A percentile compares a stretch with the other conserved stretches of the same genome.
phyloP scores from a whole-genome alignment of 2,888 invertebrate species.

The Synergus gifuensis region DNA sequence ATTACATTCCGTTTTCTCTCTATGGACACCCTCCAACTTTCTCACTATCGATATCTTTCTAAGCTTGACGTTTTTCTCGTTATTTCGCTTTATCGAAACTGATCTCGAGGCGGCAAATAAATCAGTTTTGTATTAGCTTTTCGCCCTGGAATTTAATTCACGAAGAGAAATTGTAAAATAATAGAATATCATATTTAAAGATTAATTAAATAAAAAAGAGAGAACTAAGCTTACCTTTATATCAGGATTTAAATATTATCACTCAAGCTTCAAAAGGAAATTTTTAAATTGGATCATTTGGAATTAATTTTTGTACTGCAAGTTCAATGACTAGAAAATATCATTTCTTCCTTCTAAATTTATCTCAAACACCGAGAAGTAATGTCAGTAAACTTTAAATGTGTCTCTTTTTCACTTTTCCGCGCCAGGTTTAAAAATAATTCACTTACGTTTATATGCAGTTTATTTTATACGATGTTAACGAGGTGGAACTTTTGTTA shows the following conservation, averaged over 20 bases:
- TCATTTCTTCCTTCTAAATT: neutral
- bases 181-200: neutral
- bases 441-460: neutral
- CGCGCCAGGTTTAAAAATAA: neutral
- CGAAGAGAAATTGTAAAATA: neutral
- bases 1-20: slow-evolving; percentile 7
- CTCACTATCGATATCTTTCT: slow-evolving; percentile 27
- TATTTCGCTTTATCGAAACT: slow-evolving; percentile 33
- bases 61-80: slow-evolving; percentile 32
- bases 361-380: neutral
- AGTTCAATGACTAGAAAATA: neutral
- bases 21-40: slow-evolving; percentile 16
- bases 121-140: slow-evolving; percentile 20
- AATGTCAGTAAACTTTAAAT: neutral
- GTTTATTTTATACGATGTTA: neutral
- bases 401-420: neutral
- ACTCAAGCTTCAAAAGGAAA: no score
- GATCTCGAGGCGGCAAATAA: slow-evolving; percentile 22
- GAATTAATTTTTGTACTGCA: neutral
- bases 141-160: neutral
- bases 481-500: neutral
- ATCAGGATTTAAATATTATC: no score
- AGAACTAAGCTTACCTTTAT: no score
- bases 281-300: neutral
- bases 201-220: neutral